These are phyloP conservation scores for Myiothlypis coronata DNA, from an alignment of 2,797 vertebrate genomes.

Conservation along the genomic window DNA sequence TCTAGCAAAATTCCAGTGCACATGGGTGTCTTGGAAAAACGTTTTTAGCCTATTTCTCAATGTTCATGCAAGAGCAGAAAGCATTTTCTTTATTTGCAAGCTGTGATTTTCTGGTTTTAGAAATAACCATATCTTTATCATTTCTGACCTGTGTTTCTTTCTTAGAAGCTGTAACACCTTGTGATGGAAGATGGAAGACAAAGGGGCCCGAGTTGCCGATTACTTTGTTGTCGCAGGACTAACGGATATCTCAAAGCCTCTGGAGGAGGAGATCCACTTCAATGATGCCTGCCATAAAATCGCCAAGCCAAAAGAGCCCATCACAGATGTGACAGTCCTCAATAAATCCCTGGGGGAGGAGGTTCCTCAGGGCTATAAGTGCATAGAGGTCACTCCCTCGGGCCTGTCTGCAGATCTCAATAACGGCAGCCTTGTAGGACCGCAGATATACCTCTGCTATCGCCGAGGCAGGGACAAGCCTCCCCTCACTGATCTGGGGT, in stretches of 20 bases:
- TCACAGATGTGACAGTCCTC: constrained; percentile 93
- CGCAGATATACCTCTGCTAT: constrained; percentile 95
- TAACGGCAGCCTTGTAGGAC: constrained; percentile 91
- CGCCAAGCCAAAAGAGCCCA: constrained; percentile 90
- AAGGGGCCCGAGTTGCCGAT: constrained; percentile 95
- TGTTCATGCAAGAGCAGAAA: neutral
- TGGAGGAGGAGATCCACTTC: constrained; percentile 93
- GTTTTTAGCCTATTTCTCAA: neutral
- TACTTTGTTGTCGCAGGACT: constrained; percentile 98
- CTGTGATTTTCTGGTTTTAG: neutral
- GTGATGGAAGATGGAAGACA: constrained; percentile 98
- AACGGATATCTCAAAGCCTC: constrained; percentile 89
- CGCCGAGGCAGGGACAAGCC: constrained; percentile 95
- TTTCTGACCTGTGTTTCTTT: neutral
- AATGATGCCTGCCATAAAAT: constrained; percentile 88
- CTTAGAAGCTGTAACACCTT: constrained; percentile 72
- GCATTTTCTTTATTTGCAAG: neutral
- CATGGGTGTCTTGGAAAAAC: neutral
- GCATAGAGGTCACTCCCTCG: constrained; percentile 90
- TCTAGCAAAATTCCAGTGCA: neutral
- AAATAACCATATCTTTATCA: neutral
- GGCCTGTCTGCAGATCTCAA: constrained; percentile 96
- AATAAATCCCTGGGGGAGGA: constrained; percentile 95
- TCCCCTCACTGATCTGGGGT: constrained; percentile 97
- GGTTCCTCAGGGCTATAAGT: constrained; percentile 88